phyloP scores from a whole-genome alignment of 2,888 invertebrate genomes.

The Brachyptera risi region DNA sequence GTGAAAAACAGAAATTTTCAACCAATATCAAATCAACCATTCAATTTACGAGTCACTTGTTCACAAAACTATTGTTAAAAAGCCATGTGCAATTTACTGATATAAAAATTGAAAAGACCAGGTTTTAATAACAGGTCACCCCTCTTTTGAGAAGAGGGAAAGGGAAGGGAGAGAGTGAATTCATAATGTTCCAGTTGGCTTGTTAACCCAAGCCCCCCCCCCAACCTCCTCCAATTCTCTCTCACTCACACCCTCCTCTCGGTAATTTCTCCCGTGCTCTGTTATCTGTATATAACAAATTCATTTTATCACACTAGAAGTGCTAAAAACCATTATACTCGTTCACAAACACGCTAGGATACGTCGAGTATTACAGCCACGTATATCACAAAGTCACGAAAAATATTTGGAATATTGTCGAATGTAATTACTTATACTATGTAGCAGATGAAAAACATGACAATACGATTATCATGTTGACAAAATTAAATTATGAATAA shows the following conservation, averaged over 20 bases:
- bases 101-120: constrained; percentile 19
- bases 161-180: constrained; percentile 7
- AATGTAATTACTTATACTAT: too few relatives aligned
- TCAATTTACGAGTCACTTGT: constrained; percentile 3
- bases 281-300: constrained; percentile 31
- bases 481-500: too few relatives aligned
- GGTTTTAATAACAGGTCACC: constrained; percentile 19
- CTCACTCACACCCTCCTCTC: constrained; percentile 2
- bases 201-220: constrained; percentile 18
- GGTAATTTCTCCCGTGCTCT: constrained; percentile 24
- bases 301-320: constrained; percentile 29
- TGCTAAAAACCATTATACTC: background rate
- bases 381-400: too few relatives aligned
- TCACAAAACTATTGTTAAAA: constrained; percentile 13
- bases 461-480: too few relatives aligned
- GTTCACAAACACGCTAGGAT: background rate
- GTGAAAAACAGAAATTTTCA: constrained; percentile 4
- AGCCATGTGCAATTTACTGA: constrained; percentile 15
- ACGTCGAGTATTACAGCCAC: too few relatives aligned
- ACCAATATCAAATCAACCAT: constrained; percentile 11
- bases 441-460: too few relatives aligned
- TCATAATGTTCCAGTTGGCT: constrained; percentile 31
- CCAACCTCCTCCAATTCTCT: background rate
- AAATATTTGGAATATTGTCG: too few relatives aligned
- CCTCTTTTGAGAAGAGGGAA: background rate